Base-by-base conservation (phyloP, 2,113 vertebrate genomes). In the Octodon degus region DNA sequence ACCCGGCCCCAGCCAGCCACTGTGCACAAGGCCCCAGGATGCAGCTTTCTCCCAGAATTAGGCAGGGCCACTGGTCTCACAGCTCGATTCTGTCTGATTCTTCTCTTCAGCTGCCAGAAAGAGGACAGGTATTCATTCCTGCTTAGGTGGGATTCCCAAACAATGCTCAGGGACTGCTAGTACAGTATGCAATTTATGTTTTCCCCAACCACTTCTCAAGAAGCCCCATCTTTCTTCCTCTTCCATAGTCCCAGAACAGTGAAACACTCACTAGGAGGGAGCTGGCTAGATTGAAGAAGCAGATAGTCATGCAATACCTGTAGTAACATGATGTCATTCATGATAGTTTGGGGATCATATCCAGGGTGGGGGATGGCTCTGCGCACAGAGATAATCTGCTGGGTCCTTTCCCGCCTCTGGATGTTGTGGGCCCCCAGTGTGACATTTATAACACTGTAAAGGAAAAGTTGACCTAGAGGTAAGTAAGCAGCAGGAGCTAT, bases 261-360 rank as follows among this genome's bases (percentile, higher is more conserved):
- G 40, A 77, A 55, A 27, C 24, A 13, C 20, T 5, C 4, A n/a
- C 7, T n/a, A 14, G 24, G 63, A 76, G 20, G 14, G 0, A 43
- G 11, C 17, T 4, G 17, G 14, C n/a, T n/a, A 37, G 55, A 14
- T 25, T n/a, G 30, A 89, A 82, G 93, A 72, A 37, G 32, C 65
- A 72, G 53, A 17, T 77, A 40, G 81, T 13, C 2, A 34, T 20
- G 4, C 0, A 1, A n/a, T 89, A 97, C 97, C 97, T 97, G 72
- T 25, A 98, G 89, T 25, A 97, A 74, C 97, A 97, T 98, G 94
- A 98, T 97, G 60, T 97, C 97, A 37, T 98, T 97, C 2, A 0
- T 1, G 2, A 6, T 0, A 53, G 0, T 81, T 9, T 37, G 1
- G 0, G 0, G 25, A 13, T 53, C 1, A 34, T 95, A 94, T 1